Evolutionary conservation across 2,888 invertebrate species (phyloP).

Genomic region (Chymomyza amoena): DNA sequence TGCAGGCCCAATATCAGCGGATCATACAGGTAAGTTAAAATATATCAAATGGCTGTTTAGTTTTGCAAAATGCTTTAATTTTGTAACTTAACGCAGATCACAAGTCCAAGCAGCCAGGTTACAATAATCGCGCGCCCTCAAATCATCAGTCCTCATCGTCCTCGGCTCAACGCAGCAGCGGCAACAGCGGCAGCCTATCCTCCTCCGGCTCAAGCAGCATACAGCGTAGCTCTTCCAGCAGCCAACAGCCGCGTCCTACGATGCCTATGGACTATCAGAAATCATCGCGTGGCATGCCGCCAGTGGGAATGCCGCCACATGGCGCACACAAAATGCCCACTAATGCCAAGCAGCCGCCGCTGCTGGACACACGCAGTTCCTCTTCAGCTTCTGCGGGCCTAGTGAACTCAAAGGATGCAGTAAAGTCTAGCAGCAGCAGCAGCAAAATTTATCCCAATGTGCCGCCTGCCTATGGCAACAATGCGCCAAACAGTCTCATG

Average conservation of each 20-base stretch:
- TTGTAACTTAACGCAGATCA: constrained; percentile 57
- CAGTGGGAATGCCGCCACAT: constrained; percentile 52
- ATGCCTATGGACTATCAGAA: constrained; percentile 75
- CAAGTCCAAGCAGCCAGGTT: constrained; percentile 66
- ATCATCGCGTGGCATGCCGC: constrained; percentile 67
- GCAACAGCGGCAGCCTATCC: constrained; percentile 12
- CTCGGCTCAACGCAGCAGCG: constrained; percentile 36
- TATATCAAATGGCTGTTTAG: not conserved
- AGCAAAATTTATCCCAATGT: constrained; percentile 65
- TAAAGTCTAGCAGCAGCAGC: constrained; percentile 39
- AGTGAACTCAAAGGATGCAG: constrained; percentile 44
- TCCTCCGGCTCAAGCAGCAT: constrained; percentile 39
- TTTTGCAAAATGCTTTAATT: not conserved
- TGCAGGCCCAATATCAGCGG: constrained; percentile 59
- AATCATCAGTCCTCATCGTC: constrained; percentile 47
- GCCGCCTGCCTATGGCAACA: constrained; percentile 41
- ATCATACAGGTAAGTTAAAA: constrained; percentile 64
- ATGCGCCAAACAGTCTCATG: constrained; percentile 46
- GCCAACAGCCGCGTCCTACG: constrained; percentile 45
- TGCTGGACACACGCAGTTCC: constrained; percentile 30
- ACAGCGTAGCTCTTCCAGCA: constrained; percentile 22
- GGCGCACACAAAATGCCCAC: constrained; percentile 63
- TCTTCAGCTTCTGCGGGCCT: constrained; percentile 40
- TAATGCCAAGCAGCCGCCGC: constrained; percentile 52
- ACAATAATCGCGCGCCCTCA: constrained; percentile 62